Evolutionary conservation across 2,888 invertebrate species (phyloP).

Genomic region (Acleris laterana): DNA sequence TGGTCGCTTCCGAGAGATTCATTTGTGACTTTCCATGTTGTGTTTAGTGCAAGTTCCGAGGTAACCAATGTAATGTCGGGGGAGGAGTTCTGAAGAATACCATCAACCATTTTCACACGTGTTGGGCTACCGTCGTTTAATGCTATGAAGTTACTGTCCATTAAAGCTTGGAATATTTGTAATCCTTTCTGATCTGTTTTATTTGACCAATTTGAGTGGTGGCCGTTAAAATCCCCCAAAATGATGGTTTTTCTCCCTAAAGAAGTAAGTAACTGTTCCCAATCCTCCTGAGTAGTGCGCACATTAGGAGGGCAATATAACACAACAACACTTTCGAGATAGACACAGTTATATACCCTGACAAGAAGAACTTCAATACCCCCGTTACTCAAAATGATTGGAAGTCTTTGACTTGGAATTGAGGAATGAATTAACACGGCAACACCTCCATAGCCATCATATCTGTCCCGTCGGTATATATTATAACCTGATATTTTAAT

Average conservation of each 20-base stretch:
- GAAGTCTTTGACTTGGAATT: slow-evolving; percentile 12
- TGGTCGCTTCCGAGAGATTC: slow-evolving; percentile 5
- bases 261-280: slow-evolving; percentile 38
- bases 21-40: background rate
- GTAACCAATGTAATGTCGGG: slow-evolving; percentile 38
- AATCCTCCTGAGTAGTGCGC: slow-evolving; percentile 34
- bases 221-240: slow-evolving; percentile 40
- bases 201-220: slow-evolving; percentile 34
- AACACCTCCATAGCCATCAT: slow-evolving; percentile 39
- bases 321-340: slow-evolving; percentile 22
- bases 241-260: slow-evolving; percentile 28
- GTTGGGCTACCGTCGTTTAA: slow-evolving; percentile 38
- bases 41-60: slow-evolving; percentile 2
- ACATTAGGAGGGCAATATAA: slow-evolving; percentile 41
- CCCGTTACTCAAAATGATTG: slow-evolving; percentile 18
- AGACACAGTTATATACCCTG: slow-evolving; percentile 32
- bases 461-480: slow-evolving; percentile 34
- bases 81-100: slow-evolving; percentile 16
- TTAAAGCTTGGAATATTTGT: slow-evolving; percentile 21
- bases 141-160: slow-evolving; percentile 34
- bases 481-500: slow-evolving; percentile 26
- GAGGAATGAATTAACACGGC: slow-evolving; percentile 37
- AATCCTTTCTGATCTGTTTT: slow-evolving; percentile 31
- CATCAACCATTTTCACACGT: slow-evolving; percentile 38
- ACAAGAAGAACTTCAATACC: slow-evolving; percentile 39